phyloP scores from a whole-genome alignment of 2,113 vertebrate genomes.

The Riparia riparia region DNA sequence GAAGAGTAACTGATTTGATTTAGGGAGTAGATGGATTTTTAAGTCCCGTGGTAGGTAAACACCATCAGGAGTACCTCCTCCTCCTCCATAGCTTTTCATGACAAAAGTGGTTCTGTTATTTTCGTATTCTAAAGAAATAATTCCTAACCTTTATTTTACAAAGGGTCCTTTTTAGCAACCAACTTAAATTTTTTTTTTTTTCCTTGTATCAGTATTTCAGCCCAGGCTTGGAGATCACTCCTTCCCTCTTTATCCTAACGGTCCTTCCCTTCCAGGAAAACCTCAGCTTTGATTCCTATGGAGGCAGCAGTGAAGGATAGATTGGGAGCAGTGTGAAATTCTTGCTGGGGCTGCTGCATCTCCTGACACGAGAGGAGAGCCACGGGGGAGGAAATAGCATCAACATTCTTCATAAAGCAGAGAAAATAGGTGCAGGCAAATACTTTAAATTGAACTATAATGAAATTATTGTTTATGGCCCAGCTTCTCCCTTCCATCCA shows the following conservation, averaged over 20 bases:
- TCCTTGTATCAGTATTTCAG: not conserved
- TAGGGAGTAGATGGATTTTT: not conserved
- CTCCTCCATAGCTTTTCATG: not conserved
- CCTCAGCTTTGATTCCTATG: not conserved
- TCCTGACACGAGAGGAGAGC: not conserved
- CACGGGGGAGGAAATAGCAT: not conserved
- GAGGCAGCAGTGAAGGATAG: not conserved
- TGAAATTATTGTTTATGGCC: slow-evolving; percentile 60
- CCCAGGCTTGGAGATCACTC: not conserved
- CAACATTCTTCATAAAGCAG: not conserved
- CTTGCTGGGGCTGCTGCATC: not conserved
- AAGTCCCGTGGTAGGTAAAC: not conserved
- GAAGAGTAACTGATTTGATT: not conserved
- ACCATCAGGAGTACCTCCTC: not conserved
- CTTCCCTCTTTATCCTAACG: not conserved
- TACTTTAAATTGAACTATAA: slow-evolving; percentile 51
- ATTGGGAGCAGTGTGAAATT: not conserved
- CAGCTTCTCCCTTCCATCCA: slow-evolving; percentile 54
- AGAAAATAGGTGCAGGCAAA: slow-evolving; percentile 37
- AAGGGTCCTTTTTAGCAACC: not conserved
- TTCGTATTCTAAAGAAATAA: not conserved
- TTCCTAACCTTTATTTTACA: not conserved
- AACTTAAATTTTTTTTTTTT: not conserved
- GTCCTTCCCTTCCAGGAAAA: not conserved
- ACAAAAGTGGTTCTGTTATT: not conserved